Conservation (phyloP, 2,113 vertebrate genomes). For the cattle (Bos taurus) region DNA sequence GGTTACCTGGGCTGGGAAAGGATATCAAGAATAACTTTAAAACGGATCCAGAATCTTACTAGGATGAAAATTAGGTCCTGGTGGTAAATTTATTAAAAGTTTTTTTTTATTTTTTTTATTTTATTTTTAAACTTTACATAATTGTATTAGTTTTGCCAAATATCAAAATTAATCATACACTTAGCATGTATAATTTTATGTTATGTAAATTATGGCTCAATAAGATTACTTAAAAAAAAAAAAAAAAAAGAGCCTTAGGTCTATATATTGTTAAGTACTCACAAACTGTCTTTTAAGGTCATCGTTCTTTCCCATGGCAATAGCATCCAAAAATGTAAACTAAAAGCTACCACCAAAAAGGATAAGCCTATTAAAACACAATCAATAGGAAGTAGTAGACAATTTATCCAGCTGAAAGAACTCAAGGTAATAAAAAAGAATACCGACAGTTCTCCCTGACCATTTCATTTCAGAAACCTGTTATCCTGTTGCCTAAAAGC, state of each 20-base stretch:
- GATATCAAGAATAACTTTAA: neutral
- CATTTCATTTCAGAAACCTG: neutral
- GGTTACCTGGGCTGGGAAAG: neutral
- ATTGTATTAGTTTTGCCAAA: too few species aligned
- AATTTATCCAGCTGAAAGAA: neutral
- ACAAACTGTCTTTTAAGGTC: neutral
- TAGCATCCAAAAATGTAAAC: neutral
- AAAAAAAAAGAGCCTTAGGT: neutral
- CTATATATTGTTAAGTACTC: neutral
- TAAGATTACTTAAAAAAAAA: neutral
- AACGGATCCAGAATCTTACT: rapidly evolving
- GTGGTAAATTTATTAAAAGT: neutral
- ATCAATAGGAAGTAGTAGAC: neutral
- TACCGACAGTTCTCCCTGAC: neutral
- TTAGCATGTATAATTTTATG: neutral
- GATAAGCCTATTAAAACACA: neutral
- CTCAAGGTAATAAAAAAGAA: neutral
- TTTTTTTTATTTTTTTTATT: neutral
- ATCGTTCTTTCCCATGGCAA: neutral
- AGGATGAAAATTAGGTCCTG: neutral
- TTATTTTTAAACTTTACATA: too few species aligned
- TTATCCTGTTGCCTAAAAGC: neutral
- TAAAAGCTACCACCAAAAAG: neutral
- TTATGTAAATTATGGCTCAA: neutral
- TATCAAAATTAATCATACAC: neutral